A percentile compares a stretch with the other conserved stretches of the same genome.
Conservation (phyloP, 2,113 vertebrate genomes). For the Podiceps cristatus region DNA sequence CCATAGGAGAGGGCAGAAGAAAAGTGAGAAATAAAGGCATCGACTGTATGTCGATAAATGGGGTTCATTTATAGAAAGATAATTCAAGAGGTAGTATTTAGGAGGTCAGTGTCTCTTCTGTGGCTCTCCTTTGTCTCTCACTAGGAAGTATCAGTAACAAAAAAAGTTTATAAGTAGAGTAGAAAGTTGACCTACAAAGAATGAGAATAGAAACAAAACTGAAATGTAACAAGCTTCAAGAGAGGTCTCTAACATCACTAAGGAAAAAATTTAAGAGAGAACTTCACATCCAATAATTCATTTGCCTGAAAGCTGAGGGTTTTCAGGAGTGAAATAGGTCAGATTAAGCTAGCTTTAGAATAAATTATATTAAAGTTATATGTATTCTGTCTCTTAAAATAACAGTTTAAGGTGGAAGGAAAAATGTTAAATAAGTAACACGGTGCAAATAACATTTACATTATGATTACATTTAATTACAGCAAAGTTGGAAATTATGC, state of each 20-base stretch:
- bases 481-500: conserved; percentile 43
- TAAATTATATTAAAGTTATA: conserved; percentile 27
- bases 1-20: not conserved
- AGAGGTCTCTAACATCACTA: not conserved
- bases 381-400: conserved; percentile 21
- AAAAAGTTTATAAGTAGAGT: not conserved
- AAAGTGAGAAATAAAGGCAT: not conserved
- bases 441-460: conserved; percentile 13
- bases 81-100: not conserved
- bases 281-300: not conserved
- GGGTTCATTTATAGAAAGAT: not conserved
- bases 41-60: not conserved
- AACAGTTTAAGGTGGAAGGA: not conserved
- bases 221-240: not conserved
- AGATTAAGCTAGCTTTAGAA: not conserved
- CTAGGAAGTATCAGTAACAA: not conserved
- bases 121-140: not conserved
- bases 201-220: not conserved
- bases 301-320: not conserved
- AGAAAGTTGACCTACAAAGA: not conserved
- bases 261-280: not conserved
- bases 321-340: not conserved
- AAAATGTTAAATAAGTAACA: conserved; percentile 35
- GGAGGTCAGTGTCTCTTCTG: not conserved
- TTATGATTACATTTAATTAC: conserved; percentile 29